Evolutionary conservation across 1,140 invertebrate genomes (phyloP).

Genomic region (Lineus longissimus): DNA sequence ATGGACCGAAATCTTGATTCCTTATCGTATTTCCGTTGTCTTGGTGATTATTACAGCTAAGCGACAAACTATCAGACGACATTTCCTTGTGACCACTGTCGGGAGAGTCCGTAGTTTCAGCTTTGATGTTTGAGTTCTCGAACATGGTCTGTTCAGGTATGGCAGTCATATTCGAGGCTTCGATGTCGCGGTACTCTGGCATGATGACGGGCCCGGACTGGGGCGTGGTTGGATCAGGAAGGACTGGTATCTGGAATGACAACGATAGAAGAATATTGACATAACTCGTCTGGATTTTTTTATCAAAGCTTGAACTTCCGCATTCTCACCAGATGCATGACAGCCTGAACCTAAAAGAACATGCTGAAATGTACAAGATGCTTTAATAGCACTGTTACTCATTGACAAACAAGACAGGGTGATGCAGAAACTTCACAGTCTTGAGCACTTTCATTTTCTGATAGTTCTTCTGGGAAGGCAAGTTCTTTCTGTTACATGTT

Average conservation of each 20-base stretch:
- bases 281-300: no score
- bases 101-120: constrained; percentile 35
- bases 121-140: constrained; percentile 29
- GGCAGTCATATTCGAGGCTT: constrained; percentile 24
- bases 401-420: no score
- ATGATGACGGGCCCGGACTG: constrained; percentile 31
- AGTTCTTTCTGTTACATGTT: no score
- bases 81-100: constrained; percentile 46
- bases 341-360: no score
- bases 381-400: no score
- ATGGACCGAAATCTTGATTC: neutral
- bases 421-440: no score
- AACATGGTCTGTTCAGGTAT: constrained; percentile 24
- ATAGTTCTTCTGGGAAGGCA: no score
- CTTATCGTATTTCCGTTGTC: neutral
- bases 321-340: no score
- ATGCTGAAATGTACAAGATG: no score
- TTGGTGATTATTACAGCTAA: constrained; percentile 10
- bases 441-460: no score
- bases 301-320: no score
- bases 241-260: constrained; percentile 26
- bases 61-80: constrained; percentile 37
- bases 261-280: neutral
- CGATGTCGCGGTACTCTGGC: constrained; percentile 26
- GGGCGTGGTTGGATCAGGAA: constrained; percentile 39